A percentile compares a stretch with the other conserved stretches of the same genome.
phyloP scores from a whole-genome alignment of 2,888 invertebrate species.

The Heliconius erato region DNA sequence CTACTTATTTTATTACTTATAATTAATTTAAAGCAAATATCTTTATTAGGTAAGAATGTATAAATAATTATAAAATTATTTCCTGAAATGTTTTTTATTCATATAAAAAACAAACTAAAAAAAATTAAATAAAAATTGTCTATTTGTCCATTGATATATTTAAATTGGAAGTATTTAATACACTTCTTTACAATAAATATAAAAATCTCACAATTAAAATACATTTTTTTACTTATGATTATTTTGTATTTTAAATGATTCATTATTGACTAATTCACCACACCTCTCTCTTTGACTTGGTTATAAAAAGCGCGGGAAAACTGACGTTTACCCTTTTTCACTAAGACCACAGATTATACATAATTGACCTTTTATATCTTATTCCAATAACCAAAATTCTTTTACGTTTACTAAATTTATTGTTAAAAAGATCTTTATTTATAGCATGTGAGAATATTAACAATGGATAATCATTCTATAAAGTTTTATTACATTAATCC shows the following conservation, averaged over 20 bases:
- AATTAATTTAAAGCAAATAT: neutral
- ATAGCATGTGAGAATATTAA: neutral
- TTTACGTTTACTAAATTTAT: neutral
- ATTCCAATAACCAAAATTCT: neutral
- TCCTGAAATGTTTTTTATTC: neutral
- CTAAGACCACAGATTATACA: neutral
- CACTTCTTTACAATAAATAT: neutral
- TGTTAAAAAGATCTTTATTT: neutral
- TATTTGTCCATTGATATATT: neutral
- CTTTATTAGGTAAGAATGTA: neutral
- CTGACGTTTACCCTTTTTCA: neutral
- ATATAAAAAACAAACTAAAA: neutral
- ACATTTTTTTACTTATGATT: neutral
- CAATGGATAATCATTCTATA: neutral
- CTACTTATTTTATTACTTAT: neutral
- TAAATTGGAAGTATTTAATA: neutral
- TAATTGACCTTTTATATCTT: neutral
- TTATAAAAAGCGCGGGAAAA: constrained; percentile 12
- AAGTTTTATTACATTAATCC: no score
- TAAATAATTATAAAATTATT: neutral
- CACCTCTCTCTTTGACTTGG: neutral
- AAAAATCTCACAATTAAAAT: neutral
- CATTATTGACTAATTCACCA: constrained; percentile 11
- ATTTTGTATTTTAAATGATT: neutral
- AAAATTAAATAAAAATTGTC: no score